phyloP scores from a whole-genome alignment of 2,113 vertebrate genomes.

The Taurulus bubalis region DNA sequence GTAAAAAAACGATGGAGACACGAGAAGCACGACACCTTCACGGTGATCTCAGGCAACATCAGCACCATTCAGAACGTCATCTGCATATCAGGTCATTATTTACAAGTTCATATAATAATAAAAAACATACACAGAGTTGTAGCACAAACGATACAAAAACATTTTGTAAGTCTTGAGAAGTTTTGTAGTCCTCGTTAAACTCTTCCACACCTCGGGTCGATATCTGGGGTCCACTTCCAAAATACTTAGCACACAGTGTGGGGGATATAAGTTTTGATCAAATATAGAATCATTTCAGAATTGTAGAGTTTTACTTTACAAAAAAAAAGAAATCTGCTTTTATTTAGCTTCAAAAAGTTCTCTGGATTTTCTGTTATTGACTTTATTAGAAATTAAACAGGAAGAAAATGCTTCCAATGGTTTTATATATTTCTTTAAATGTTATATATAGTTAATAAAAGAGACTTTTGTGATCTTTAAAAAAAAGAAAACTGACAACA shows the following conservation, averaged over 20 bases:
- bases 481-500: background rate
- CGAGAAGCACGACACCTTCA: slow-evolving; percentile 8
- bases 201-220: background rate
- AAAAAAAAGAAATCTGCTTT: background rate
- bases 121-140: slow-evolving; percentile 32
- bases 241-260: background rate
- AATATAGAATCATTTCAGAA: slow-evolving; percentile 1
- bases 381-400: background rate
- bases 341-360: background rate
- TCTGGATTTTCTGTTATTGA: background rate
- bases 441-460: too few relatives aligned
- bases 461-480: background rate
- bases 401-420: background rate
- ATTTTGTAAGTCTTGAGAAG: slow-evolving; percentile 10
- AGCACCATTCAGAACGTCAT: slow-evolving; percentile 32
- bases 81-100: slow-evolving; percentile 58
- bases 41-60: slow-evolving; percentile 25
- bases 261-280: background rate
- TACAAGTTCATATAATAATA: slow-evolving; percentile 61
- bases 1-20: background rate
- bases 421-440: background rate
- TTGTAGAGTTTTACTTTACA: background rate
- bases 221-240: background rate
- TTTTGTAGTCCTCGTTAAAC: background rate
- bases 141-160: slow-evolving; percentile 33